These are phyloP conservation scores for Drosophila ficusphila DNA, from an alignment of 1,140 invertebrate genomes.

Conservation along the genomic window DNA sequence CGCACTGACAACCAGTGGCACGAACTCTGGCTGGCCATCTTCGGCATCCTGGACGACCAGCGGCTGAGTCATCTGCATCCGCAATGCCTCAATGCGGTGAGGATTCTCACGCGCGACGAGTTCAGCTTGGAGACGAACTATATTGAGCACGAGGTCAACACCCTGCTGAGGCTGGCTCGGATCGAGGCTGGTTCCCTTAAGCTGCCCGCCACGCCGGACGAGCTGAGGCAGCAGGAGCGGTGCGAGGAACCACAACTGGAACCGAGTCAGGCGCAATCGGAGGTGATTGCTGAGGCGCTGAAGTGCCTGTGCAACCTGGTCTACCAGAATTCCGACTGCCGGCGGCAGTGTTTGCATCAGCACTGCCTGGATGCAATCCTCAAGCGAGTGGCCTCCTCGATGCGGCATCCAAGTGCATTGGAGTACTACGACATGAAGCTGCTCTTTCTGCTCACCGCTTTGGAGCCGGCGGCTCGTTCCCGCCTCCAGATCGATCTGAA, in stretches of 20 bases:
- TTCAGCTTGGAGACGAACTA: constrained; percentile 89
- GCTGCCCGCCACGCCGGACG: constrained; percentile 84
- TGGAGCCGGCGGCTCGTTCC: constrained; percentile 89
- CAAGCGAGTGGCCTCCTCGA: constrained; percentile 86
- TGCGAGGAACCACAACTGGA: constrained; percentile 9
- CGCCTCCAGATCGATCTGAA: constrained; percentile 91
- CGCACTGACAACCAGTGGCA: constrained; percentile 84
- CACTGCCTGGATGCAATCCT: constrained; percentile 91
- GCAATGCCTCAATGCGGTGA: constrained; percentile 85
- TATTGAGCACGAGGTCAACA: constrained; percentile 88
- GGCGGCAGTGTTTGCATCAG: constrained; percentile 87
- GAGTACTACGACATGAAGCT: constrained; percentile 95
- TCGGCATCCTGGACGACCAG: constrained; percentile 84
- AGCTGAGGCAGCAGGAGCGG: constrained; percentile 53
- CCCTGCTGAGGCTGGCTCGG: constrained; percentile 87
- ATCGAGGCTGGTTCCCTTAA: constrained; percentile 39
- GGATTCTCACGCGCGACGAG: constrained; percentile 90
- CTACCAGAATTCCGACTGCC: constrained; percentile 91
- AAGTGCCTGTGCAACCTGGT: constrained; percentile 96
- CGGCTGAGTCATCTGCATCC: constrained; percentile 79
- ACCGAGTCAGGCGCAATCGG: constrained; percentile 35
- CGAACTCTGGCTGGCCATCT: constrained; percentile 86
- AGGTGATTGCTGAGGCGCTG: constrained; percentile 88
- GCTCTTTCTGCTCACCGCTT: constrained; percentile 94
- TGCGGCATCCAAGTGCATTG: constrained; percentile 87